These are phyloP conservation scores for Apaloderma vittatum DNA, from an alignment of 2,113 vertebrate genomes.

Conservation along the genomic window DNA sequence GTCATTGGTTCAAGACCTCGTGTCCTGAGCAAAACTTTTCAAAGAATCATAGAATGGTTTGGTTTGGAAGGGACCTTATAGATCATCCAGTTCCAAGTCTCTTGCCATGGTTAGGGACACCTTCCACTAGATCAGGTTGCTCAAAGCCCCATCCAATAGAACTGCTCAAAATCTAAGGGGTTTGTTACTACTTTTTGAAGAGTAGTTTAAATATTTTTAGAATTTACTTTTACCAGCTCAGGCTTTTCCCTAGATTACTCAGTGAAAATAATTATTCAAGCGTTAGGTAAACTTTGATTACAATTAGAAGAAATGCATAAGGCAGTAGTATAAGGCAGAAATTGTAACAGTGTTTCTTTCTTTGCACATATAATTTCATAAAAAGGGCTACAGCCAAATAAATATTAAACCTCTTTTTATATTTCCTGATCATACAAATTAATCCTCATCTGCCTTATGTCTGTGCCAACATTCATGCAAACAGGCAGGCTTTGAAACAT, in stretches of 20 bases:
- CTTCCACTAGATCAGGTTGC: too few relatives aligned
- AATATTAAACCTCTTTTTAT: background rate
- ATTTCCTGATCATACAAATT: background rate
- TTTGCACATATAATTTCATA: background rate
- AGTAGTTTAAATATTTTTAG: background rate
- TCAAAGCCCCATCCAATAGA: background rate
- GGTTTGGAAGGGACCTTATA: too few relatives aligned
- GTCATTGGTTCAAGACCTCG: background rate
- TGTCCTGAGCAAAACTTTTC: too few relatives aligned
- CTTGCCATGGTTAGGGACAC: too few relatives aligned
- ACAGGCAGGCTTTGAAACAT: background rate
- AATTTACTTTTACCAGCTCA: background rate
- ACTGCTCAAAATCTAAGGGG: accelerated
- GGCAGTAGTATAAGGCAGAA: background rate
- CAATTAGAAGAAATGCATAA: background rate
- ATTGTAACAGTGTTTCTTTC: background rate
- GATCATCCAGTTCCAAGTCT: too few relatives aligned
- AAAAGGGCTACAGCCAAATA: background rate
- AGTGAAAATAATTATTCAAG: background rate
- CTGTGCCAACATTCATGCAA: background rate
- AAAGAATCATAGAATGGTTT: too few relatives aligned
- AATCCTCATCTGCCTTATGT: background rate
- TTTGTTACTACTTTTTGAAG: background rate
- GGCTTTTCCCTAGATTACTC: background rate
- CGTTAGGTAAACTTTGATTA: background rate